Conservation (phyloP, 2,888 invertebrate species). For the Epicampocera succincta region DNA sequence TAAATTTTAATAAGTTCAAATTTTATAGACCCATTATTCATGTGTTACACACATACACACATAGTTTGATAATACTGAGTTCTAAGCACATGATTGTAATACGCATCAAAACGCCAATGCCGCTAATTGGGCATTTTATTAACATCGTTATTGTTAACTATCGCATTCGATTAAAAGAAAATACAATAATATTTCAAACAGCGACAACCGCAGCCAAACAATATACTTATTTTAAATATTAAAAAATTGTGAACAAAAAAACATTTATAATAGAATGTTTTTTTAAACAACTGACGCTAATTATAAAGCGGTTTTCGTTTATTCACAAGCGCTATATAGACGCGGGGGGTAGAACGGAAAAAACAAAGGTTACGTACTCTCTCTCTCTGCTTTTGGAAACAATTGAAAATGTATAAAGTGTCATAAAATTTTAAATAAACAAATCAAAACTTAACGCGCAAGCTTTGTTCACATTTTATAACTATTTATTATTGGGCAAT, state of each 20-base stretch:
- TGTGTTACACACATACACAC: not conserved
- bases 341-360: not conserved
- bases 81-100: conserved; percentile 7
- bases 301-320: conserved; percentile 52
- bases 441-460: conserved; percentile 54
- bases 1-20: conserved; percentile 7
- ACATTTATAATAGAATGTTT: conserved; percentile 41
- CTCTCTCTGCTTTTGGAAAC: conserved; percentile 22
- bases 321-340: conserved; percentile 6
- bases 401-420: conserved; percentile 19
- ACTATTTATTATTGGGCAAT: conserved; percentile 46
- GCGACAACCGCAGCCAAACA: conserved; percentile 19
- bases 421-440: conserved; percentile 30
- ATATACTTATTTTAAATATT: conserved; percentile 35
- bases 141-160: conserved; percentile 15
- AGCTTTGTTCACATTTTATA: conserved; percentile 32
- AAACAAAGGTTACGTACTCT: not conserved
- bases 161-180: conserved; percentile 5
- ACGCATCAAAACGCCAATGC: conserved; percentile 15
- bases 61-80: conserved; percentile 3
- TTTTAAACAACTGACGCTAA: conserved; percentile 54
- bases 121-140: conserved; percentile 38
- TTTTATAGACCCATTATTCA: conserved; percentile 16
- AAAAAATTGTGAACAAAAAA: conserved; percentile 5
- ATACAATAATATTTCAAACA: conserved; percentile 11